Evolutionary conservation across 2,113 vertebrate genomes (phyloP), one percentile per base, ranked within the genome.

Genomic region (Dasyurus viverrinus): DNA sequence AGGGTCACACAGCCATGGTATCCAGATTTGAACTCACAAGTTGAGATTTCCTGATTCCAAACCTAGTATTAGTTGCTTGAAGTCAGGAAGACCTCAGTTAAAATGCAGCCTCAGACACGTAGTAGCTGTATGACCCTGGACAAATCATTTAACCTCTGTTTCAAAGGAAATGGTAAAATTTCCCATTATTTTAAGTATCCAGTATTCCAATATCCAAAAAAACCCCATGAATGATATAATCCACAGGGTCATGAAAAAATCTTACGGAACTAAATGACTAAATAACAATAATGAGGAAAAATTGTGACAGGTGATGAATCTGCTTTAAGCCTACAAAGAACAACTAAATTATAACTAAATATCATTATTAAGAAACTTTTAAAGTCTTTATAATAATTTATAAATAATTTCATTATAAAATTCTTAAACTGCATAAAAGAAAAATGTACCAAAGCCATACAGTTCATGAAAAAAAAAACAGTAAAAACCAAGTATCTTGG

Each of bases 371-470:
- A 16, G 27, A 55, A 30, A 55, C 57, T 92, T 95, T 14, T 47
- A 95, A 60, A 68, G 84, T 47, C 48, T 92, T 92, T 93, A 54
- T 30, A 12, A 46, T n/a, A 93, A 84, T 54, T 95, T 47, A 9
- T 48, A 22, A 93, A 26, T 27, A 52, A 57, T 96, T 95, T 98
- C 68, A 36, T 46, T 53, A 30, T 90, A 96, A 97, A 96, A 47
- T 91, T 95, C 96, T 92, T 95, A 52, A 95, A 91, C 89, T 23
- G 2, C 24, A 46, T 36, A 54, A 91, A 94, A 96, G 53, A 97
- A 46, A 92, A 91, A 84, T 76, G 94, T 46, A 93, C 53, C 89
- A 91, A 91, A 94, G 53, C 47, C 42, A 25, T 16, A 42, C 0
- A 90, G 36, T 55, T 7, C 91, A 50, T 68, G 54, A 11, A 19